These are phyloP conservation scores for Platorchestia sp. DNA, from an alignment of 1,140 invertebrate genomes.

Conservation along the genomic window DNA sequence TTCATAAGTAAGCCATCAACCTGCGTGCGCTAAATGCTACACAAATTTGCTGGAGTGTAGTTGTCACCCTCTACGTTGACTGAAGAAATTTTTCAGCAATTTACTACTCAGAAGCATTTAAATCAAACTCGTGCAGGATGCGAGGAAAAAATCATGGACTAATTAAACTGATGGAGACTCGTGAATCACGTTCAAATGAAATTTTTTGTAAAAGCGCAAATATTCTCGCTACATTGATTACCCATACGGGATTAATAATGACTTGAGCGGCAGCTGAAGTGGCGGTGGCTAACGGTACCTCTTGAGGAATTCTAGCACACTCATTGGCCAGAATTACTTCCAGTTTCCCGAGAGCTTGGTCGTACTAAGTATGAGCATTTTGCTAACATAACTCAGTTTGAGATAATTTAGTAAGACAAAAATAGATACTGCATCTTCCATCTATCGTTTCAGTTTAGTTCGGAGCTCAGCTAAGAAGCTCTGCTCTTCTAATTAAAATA, in stretches of 20 bases:
- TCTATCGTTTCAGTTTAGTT: no score
- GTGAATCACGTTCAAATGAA: neutral
- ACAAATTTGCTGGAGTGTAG: neutral
- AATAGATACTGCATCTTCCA: no score
- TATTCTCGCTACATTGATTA: neutral
- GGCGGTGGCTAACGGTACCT: neutral
- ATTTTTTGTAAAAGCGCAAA: neutral
- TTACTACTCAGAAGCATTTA: neutral
- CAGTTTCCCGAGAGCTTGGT: neutral
- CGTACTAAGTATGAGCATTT: no score
- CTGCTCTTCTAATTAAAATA: no score
- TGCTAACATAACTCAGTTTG: no score
- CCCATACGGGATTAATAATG: neutral
- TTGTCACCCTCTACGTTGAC: neutral
- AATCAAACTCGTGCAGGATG: neutral
- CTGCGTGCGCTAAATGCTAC: neutral
- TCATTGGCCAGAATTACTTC: neutral
- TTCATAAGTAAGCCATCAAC: neutral
- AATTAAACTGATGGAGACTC: neutral
- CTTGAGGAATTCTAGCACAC: neutral
- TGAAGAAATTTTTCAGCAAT: neutral
- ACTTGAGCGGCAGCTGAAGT: neutral
- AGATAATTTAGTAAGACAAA: no score
- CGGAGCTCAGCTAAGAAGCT: no score
- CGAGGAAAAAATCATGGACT: neutral